Base-by-base conservation (phyloP, 2,888 invertebrate genomes). In the Metallyticus violacea region DNA sequence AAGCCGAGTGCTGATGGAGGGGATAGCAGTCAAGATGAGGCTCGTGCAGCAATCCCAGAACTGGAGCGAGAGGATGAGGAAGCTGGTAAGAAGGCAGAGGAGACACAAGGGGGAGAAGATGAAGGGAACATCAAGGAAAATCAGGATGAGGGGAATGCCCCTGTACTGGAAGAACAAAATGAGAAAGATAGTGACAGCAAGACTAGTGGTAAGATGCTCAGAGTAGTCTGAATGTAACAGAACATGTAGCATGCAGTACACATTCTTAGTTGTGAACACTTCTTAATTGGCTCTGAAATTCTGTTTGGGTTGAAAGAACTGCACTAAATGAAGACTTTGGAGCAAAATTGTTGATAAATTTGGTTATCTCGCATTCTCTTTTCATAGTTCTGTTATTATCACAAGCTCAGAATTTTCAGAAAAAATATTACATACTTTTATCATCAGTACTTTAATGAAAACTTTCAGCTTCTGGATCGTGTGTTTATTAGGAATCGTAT, bases 51-150 rank as follows among this genome's bases (percentile, higher is more conserved):
- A 40, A 90, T 86, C 30, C 84, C 86, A 30, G 84, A 86, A 26
- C 26, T 85, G 77, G 90, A 90, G 87, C 91, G 91, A 88, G 90
- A 90, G 77, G 92, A 92, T 80, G 93, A 93, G 89, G 93, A 93
- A 89, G 93, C 77, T 77, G 83, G 83, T 83, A 83, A 83, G 83
- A 83, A 77, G 83, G 77, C 83, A 83, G 83, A 83, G 77, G 83
- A 77, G 2, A 77, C 77, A 77, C 77, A 83, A 83, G 83, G 83
- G 83, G 83, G 77, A 77, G 83, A 27, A 83, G 83, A 62, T 15
- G 40, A 62, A 62, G 40, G 40, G 40, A 62, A 62, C 22, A 22
- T 62, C 15, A 62, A 62, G 40, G 40, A 62, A 22, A 62, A 15
- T 4, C 40, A 62, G 40, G 40, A 62, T 1, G 40, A 62, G 40